Percentiles rank a stretch among this genome's conserved stretches.
These are phyloP conservation scores for Eurosta solidaginis DNA, from an alignment of 1,140 invertebrate species.

Conservation along the genomic window DNA sequence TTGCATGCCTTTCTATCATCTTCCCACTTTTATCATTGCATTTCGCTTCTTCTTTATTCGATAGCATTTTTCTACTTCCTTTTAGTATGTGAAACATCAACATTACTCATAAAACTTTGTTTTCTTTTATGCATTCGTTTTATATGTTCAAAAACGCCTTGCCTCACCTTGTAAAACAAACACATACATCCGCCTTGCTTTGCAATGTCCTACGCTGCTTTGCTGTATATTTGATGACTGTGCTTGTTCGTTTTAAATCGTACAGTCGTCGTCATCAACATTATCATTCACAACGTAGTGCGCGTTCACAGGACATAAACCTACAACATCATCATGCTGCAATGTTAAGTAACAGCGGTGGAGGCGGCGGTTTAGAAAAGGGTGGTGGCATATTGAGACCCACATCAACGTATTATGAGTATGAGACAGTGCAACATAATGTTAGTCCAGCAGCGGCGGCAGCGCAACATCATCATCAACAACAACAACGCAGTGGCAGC, in stretches of 20 bases:
- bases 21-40: background rate
- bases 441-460: constrained; percentile 34
- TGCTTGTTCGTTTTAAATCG: background rate
- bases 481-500: constrained; percentile 43
- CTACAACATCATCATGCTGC: constrained; percentile 39
- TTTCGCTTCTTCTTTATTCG: background rate
- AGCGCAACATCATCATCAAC: constrained; percentile 33
- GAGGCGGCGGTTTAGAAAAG: background rate
- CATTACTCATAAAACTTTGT: constrained; percentile 33
- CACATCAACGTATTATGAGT: constrained; percentile 82
- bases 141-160: constrained; percentile 29
- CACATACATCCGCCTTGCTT: constrained; percentile 25
- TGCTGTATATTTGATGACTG: constrained; percentile 1
- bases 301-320: constrained; percentile 65
- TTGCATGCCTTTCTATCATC: background rate
- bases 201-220: background rate
- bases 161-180: too few relatives aligned
- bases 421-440: constrained; percentile 73
- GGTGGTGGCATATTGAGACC: constrained; percentile 61
- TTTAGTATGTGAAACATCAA: constrained; percentile 38
- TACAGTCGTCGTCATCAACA: constrained; percentile 71
- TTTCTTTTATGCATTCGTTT: constrained; percentile 32
- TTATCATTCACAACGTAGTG: constrained; percentile 77
- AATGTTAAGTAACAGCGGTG: background rate
- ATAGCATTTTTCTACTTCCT: background rate